A percentile compares a stretch with the other conserved stretches of the same genome.
These are phyloP conservation scores for Caenorhabditis sp. DNA, from an alignment of 2,888 invertebrate genomes.

Conservation along the genomic window DNA sequence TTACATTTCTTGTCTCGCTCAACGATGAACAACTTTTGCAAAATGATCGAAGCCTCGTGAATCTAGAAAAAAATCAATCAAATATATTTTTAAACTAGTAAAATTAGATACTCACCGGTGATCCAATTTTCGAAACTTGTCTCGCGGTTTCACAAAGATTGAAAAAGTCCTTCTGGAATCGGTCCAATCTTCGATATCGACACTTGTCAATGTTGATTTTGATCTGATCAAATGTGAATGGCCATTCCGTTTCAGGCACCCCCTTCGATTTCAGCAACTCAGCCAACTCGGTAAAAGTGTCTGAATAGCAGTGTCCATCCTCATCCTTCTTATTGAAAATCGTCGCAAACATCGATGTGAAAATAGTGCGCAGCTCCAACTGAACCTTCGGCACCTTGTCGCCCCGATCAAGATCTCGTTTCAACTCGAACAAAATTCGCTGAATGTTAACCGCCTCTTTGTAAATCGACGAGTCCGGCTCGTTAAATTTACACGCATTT, in stretches of 20 bases:
- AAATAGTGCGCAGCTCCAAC: slow-evolving; percentile 87
- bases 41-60: slow-evolving; percentile 92
- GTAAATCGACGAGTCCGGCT: slow-evolving; percentile 93
- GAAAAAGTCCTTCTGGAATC: slow-evolving; percentile 88
- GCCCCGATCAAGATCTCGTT: slow-evolving; percentile 78
- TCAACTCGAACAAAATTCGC: slow-evolving; percentile 87
- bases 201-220: slow-evolving; percentile 88
- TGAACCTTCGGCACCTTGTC: slow-evolving; percentile 44
- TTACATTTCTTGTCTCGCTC: slow-evolving; percentile 80
- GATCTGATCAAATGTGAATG: slow-evolving; percentile 88
- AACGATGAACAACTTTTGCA: slow-evolving; percentile 87
- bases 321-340: slow-evolving; percentile 95
- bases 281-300: slow-evolving; percentile 88
- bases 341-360: slow-evolving; percentile 88
- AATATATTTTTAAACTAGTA: neutral
- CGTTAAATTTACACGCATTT: slow-evolving; percentile 96
- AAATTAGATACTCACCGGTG: slow-evolving; percentile 73
- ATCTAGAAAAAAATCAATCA: slow-evolving; percentile 73
- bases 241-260: slow-evolving; percentile 74
- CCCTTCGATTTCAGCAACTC: slow-evolving; percentile 79
- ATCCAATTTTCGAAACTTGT: slow-evolving; percentile 86
- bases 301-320: slow-evolving; percentile 93
- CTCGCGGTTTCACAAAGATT: slow-evolving; percentile 88
- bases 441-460: slow-evolving; percentile 88
- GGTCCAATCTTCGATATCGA: slow-evolving; percentile 88